phyloP scores from a whole-genome alignment of 2,888 invertebrate species.

The Drosophila suboccidentalis region DNA sequence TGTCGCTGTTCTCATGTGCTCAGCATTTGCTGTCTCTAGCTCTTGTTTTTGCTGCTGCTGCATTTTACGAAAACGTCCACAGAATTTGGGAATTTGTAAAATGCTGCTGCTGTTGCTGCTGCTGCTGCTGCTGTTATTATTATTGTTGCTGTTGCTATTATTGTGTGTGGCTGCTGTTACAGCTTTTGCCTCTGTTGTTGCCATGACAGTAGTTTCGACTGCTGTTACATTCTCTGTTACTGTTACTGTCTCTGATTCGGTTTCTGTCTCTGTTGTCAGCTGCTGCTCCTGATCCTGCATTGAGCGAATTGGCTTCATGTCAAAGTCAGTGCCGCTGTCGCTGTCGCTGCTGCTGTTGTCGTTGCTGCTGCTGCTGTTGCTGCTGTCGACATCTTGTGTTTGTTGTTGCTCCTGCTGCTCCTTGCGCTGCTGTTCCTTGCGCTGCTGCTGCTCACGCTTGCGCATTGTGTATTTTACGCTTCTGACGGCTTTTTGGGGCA shows the following conservation, averaged over 20 bases:
- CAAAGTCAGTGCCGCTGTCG: conserved; percentile 55
- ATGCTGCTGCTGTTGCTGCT: conserved; percentile 57
- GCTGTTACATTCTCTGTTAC: conserved; percentile 10
- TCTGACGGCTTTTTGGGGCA: conserved; percentile 84
- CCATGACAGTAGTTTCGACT: conserved; percentile 2
- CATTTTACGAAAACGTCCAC: conserved; percentile 49
- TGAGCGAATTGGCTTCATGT: conserved; percentile 26
- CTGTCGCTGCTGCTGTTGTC: conserved; percentile 35
- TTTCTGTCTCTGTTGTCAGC: conserved; percentile 2
- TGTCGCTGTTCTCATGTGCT: conserved; percentile 32
- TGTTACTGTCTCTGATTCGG: conserved; percentile 1
- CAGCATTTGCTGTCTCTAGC: conserved; percentile 31
- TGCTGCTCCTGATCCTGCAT: conserved; percentile 18
- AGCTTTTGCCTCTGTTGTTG: conserved; percentile 20
- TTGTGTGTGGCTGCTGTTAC: conserved; percentile 25
- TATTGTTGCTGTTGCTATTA: conserved; percentile 39
- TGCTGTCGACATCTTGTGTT: conserved; percentile 32
- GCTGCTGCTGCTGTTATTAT: conserved; percentile 40
- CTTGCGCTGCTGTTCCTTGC: conserved; percentile 33
- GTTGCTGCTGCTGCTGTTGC: conserved; percentile 44
- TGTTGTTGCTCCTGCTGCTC: conserved; percentile 33
- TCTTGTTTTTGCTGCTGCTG: conserved; percentile 48
- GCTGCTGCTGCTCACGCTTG: conserved; percentile 74
- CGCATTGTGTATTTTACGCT: conserved; percentile 81
- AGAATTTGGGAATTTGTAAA: conserved; percentile 64